phyloP scores from a whole-genome alignment of 2,888 invertebrate species.

The Gortyna flavago region DNA sequence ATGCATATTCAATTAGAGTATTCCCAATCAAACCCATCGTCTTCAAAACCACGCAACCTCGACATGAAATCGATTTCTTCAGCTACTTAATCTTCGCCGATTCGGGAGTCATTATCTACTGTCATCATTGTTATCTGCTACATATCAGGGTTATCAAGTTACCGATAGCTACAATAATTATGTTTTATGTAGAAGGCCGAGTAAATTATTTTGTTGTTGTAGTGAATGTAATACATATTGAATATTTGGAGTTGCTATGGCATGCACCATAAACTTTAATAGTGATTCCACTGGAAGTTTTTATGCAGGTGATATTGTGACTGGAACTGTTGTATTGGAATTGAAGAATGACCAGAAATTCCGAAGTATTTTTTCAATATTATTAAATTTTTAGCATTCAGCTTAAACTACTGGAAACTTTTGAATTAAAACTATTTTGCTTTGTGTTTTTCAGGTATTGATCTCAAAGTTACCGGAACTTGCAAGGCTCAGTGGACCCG shows the following conservation, averaged over 20 bases:
- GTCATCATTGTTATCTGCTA: conserved; percentile 61
- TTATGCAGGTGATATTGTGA: conserved; percentile 84
- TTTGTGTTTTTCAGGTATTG: conserved; percentile 75
- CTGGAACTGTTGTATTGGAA: conserved; percentile 81
- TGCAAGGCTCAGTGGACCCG: conserved; percentile 84
- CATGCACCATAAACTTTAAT: conserved; percentile 79
- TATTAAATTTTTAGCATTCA: too few relatives aligned
- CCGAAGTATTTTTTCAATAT: conserved; percentile 71
- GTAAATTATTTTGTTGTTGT: conserved; percentile 43
- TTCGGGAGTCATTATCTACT: conserved; percentile 53
- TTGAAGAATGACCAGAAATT: conserved; percentile 78
- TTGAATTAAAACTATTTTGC: neutral
- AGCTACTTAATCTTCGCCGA: conserved; percentile 36
- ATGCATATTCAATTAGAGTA: neutral
- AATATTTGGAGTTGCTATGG: conserved; percentile 71
- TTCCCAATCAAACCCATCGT: neutral
- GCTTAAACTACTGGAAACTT: neutral
- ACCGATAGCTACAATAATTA: conserved; percentile 51
- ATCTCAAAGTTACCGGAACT: conserved; percentile 78
- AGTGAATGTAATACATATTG: conserved; percentile 17
- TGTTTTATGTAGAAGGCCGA: conserved; percentile 34
- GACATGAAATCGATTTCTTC: conserved; percentile 37
- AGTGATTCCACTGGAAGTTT: conserved; percentile 80
- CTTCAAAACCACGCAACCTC: neutral
- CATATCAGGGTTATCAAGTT: conserved; percentile 61